These are phyloP conservation scores for Synanthedon formicaeformis DNA, from an alignment of 2,888 invertebrate genomes.

Conservation along the genomic window DNA sequence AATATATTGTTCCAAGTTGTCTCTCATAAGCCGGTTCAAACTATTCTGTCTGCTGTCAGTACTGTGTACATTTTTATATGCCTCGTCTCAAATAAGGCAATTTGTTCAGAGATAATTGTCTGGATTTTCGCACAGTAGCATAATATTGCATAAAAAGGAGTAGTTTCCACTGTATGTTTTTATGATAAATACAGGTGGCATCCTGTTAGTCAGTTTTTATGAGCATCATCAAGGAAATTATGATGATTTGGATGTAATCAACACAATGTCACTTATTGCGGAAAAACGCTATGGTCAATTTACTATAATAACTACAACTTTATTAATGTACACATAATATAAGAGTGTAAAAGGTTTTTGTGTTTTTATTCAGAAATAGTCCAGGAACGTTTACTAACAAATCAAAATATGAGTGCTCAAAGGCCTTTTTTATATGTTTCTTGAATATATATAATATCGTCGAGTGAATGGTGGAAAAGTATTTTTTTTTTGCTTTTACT, in stretches of 20 bases:
- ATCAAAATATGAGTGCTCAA: too few relatives aligned
- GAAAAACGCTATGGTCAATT: background rate
- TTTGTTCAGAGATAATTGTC: constrained; percentile 5
- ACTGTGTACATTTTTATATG: background rate
- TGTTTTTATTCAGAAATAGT: too few relatives aligned
- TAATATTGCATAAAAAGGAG: background rate
- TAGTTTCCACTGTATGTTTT: background rate
- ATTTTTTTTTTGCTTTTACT: too few relatives aligned
- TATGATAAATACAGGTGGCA: background rate
- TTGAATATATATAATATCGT: too few relatives aligned
- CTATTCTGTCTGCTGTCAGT: background rate
- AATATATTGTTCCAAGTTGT: background rate
- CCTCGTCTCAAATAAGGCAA: background rate
- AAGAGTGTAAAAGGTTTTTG: background rate
- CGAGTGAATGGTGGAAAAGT: too few relatives aligned
- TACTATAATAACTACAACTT: background rate
- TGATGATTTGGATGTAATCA: background rate
- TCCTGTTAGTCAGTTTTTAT: background rate
- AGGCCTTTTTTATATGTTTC: too few relatives aligned
- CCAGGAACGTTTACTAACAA: too few relatives aligned
- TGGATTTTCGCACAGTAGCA: constrained; percentile 1
- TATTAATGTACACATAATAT: background rate
- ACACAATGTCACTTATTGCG: background rate
- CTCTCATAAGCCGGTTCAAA: background rate
- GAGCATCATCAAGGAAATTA: background rate